Percentiles rank a stretch among this genome's conserved stretches.
Conservation (phyloP, 2,888 invertebrate genomes). For the Campoplex capitator region DNA sequence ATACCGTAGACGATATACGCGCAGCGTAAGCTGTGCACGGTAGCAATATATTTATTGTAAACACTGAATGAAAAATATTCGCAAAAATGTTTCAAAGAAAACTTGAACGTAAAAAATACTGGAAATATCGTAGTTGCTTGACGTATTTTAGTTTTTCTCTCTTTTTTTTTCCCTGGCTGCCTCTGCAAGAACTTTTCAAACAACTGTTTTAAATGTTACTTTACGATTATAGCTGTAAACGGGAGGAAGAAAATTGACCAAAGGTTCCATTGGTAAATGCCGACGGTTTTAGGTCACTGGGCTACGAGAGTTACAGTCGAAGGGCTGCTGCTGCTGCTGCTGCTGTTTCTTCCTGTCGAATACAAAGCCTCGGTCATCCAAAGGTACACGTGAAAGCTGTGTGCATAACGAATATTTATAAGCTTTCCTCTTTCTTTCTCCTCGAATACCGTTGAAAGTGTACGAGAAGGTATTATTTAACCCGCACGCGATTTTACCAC, state of each 20-base stretch:
- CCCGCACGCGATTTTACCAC: slow-evolving; percentile 69
- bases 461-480: slow-evolving; percentile 58
- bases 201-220: slow-evolving; percentile 38
- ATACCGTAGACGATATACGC: neutral
- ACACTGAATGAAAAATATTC: neutral
- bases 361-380: slow-evolving; percentile 24
- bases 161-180: neutral
- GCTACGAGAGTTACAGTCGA: slow-evolving; percentile 63
- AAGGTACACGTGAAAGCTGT: slow-evolving; percentile 59
- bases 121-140: neutral
- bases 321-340: slow-evolving; percentile 53
- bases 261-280: slow-evolving; percentile 48
- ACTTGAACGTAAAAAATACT: neutral
- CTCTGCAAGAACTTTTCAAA: neutral
- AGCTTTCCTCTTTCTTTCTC: slow-evolving; percentile 47
- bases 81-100: neutral
- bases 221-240: slow-evolving; percentile 65
- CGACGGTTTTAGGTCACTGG: slow-evolving; percentile 71
- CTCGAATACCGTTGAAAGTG: neutral
- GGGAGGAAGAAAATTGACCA: slow-evolving; percentile 57
- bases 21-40: neutral
- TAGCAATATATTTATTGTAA: neutral
- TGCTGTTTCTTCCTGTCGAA: slow-evolving; percentile 9
- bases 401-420: slow-evolving; percentile 68
- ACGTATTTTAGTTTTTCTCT: neutral